Base-by-base conservation (phyloP, 2,888 invertebrate genomes). In the Podabrus alpinus region DNA sequence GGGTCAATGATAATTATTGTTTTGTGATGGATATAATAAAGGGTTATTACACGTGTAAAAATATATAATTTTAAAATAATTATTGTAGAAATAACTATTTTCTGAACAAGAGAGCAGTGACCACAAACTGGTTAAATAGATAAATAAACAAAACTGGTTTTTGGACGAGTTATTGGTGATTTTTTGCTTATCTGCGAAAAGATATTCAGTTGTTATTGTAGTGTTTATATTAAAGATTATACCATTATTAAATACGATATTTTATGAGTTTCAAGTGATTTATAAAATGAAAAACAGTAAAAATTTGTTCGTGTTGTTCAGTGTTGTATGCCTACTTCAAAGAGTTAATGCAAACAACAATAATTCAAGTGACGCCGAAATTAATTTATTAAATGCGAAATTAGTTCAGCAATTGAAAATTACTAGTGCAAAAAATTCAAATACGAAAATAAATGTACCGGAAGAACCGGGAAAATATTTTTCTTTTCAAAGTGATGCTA, bases 391-490 rank as follows among this genome's bases (percentile, higher is more conserved):
- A 21, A 21, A 21, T 21, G 7, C 21, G 21, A 21, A 21, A 21
- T 21, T 21, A 21, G 7, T 21, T 21, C 2, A 21, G 21, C 21
- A 21, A 21, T 21, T 21, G 21, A 21, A n/a, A n/a, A n/a, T n/a
- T 24, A 24, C 24, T 2, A 10, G 1, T 9, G 1, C 24, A 2
- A 24, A 24, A 24, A 5, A 1, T 10, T 24, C 24, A 24, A 10
- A 24, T 24, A 2, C 24, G 11, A 3, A 25, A 25, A 11, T 11
- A 25, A 25, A 25, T 25, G 11, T 25, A 10, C 11, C 11, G 25
- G 29, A 3, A 29, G 29, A n/a, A 19, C 10, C 15, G 29, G 29
- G 29, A 74, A 69, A 69, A 64, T 71, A 68, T 29, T 71, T 71
- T 29, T 45, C 45, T 45, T 16, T 68, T 15, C 45, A 45, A 17